A percentile compares a stretch with the other conserved stretches of the same genome.
Conservation (phyloP, 2,888 invertebrate genomes). For the Margaritifera margaritifera region DNA sequence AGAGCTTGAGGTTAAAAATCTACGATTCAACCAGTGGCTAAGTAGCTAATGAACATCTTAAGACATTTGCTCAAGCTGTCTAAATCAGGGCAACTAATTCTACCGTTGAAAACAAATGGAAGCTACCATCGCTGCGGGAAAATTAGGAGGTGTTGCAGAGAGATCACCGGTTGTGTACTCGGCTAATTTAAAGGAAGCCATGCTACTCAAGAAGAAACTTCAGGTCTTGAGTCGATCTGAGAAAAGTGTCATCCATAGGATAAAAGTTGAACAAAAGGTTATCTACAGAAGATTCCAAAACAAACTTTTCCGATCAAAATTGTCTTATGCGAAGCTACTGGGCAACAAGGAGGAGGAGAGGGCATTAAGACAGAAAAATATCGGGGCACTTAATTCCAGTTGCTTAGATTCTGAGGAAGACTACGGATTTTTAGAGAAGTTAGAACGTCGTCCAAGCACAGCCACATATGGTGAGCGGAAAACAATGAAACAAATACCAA, state of each 20-base stretch:
- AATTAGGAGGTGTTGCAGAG: constrained; percentile 48
- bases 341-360: constrained; percentile 48
- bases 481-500: constrained; percentile 6
- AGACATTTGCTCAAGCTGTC: too few relatives aligned
- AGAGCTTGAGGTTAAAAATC: too few relatives aligned
- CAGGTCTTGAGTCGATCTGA: constrained; percentile 49
- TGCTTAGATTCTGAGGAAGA: constrained; percentile 45
- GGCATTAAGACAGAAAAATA: constrained; percentile 42
- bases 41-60: too few relatives aligned
- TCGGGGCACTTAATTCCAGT: constrained; percentile 47
- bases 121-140: constrained; percentile 22
- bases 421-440: constrained; percentile 47
- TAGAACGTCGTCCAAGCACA: constrained; percentile 41
- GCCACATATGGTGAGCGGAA: constrained; percentile 6
- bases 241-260: constrained; percentile 48
- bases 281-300: constrained; percentile 52
- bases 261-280: constrained; percentile 57
- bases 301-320: constrained; percentile 49
- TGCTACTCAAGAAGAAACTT: constrained; percentile 47
- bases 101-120: background rate
- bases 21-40: too few relatives aligned
- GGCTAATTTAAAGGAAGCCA: constrained; percentile 56
- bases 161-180: constrained; percentile 52
- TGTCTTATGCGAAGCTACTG: constrained; percentile 47
- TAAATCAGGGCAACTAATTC: too few relatives aligned